A percentile compares a stretch with the other conserved stretches of the same genome.
Evolutionary conservation across 1,140 invertebrate species (phyloP).

Genomic region (Anadara kagoshimensis): DNA sequence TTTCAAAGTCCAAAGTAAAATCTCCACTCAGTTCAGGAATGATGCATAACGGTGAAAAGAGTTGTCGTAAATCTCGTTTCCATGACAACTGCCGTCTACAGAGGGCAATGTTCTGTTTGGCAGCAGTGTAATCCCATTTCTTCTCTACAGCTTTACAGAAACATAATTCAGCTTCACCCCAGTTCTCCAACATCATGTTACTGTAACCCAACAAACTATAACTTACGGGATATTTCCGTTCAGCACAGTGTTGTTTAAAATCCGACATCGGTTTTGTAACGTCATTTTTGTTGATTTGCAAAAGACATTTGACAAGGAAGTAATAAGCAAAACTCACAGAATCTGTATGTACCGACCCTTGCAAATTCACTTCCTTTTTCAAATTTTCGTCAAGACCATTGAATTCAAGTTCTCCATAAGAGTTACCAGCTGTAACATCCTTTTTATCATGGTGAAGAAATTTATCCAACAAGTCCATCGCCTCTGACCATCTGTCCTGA

Average conservation of each 20-base stretch:
- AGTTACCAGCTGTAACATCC: too few species aligned
- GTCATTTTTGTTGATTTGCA: too few species aligned
- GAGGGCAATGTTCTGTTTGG: neutral
- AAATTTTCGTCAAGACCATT: conserved; percentile 6
- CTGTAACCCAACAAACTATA: too few species aligned
- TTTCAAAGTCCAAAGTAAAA: too few species aligned
- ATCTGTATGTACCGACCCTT: neutral
- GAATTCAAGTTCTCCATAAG: conserved; percentile 6
- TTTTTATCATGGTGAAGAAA: neutral
- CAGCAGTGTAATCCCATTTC: conserved; percentile 4
- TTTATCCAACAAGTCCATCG: conserved; percentile 3
- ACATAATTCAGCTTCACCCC: neutral
- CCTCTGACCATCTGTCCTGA: conserved; percentile 12
- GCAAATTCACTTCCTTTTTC: conserved; percentile 8
- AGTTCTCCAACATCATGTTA: neutral
- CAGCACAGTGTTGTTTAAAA: too few species aligned
- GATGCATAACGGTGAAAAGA: neutral
- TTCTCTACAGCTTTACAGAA: conserved; percentile 6
- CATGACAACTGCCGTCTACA: neutral
- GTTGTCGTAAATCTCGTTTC: neutral
- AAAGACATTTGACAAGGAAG: conserved; percentile 8
- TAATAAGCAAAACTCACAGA: conserved; percentile 16
- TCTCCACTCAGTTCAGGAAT: neutral
- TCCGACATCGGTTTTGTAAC: too few species aligned
- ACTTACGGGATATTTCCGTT: too few species aligned